A percentile compares a stretch with the other conserved stretches of the same genome.
Evolutionary conservation across 2,113 vertebrate genomes (phyloP).

Genomic region (Coracopsis vasa): DNA sequence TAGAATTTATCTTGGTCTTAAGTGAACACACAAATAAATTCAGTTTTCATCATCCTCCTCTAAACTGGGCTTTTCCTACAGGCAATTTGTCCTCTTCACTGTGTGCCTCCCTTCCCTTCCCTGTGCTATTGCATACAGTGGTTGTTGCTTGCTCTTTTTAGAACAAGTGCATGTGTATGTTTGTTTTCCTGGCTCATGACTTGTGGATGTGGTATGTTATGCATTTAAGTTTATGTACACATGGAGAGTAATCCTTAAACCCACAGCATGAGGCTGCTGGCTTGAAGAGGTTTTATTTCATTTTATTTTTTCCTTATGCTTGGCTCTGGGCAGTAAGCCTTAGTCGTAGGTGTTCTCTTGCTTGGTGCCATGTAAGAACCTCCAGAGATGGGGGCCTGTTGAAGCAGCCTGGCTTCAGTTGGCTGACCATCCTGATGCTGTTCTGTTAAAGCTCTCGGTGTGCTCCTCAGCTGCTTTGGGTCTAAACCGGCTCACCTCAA

Average conservation of each 20-base stretch:
- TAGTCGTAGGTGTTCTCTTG: not conserved
- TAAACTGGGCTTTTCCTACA: not conserved
- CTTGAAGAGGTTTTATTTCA: not conserved
- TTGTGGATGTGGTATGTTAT: not conserved
- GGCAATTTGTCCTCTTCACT: not conserved
- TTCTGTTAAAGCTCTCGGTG: conserved; percentile 88
- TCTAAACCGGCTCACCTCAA: conserved; percentile 79
- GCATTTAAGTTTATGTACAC: not conserved
- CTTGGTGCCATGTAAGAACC: not conserved
- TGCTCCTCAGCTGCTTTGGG: conserved; percentile 76
- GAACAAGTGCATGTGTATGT: rapidly evolving
- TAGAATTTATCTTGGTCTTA: not conserved
- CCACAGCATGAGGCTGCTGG: not conserved
- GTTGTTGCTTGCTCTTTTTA: not conserved
- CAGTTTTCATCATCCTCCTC: not conserved
- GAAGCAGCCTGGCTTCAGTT: conserved; percentile 5
- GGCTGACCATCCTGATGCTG: conserved; percentile 81
- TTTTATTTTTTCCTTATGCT: not conserved
- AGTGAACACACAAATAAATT: not conserved
- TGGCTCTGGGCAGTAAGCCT: not conserved
- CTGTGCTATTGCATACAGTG: not conserved
- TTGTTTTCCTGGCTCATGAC: not conserved
- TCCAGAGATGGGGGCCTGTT: not conserved
- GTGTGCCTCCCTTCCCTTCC: not conserved
- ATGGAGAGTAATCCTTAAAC: not conserved